Percentiles rank a stretch among this genome's conserved stretches.
Conservation (phyloP, 2,888 invertebrate genomes). For the Napeogenes inachia region DNA sequence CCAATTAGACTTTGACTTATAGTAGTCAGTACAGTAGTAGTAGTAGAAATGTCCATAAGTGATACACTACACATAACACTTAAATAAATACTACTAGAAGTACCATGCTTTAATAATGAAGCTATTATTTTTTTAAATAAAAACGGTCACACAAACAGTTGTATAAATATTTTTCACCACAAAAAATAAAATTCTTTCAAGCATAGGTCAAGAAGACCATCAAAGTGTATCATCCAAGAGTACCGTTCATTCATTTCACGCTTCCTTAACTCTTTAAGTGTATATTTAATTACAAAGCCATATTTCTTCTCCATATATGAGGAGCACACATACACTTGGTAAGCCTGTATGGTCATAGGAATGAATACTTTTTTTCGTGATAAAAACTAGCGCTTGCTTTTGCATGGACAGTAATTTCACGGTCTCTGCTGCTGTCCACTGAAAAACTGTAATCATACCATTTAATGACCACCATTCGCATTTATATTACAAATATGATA, state of each 20-base stretch:
- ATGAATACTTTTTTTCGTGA: conserved; percentile 31
- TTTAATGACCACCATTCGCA: conserved; percentile 50
- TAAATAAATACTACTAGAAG: no score
- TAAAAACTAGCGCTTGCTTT: conserved; percentile 36
- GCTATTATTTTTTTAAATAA: no score
- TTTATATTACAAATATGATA: conserved; percentile 61
- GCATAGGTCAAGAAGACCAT: conserved; percentile 17
- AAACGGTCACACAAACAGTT: no score
- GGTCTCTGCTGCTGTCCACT: conserved; percentile 49
- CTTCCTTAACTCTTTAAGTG: conserved; percentile 51
- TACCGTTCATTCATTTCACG: conserved; percentile 50
- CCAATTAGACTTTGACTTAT: no score
- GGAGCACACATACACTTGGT: conserved; percentile 5
- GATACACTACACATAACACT: no score
- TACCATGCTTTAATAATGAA: no score
- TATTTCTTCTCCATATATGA: conserved; percentile 18
- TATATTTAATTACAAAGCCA: conserved; percentile 46
- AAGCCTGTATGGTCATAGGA: conserved; percentile 18
- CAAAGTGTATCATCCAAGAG: conserved; percentile 8
- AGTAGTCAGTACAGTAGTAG: no score
- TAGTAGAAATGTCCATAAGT: no score
- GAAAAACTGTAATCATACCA: conserved; percentile 58
- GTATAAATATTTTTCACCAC: neutral
- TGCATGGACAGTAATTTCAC: conserved; percentile 59
- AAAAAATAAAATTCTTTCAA: neutral